Conservation (phyloP, 2,797 vertebrate genomes). For the Babyrousa celebensis region DNA sequence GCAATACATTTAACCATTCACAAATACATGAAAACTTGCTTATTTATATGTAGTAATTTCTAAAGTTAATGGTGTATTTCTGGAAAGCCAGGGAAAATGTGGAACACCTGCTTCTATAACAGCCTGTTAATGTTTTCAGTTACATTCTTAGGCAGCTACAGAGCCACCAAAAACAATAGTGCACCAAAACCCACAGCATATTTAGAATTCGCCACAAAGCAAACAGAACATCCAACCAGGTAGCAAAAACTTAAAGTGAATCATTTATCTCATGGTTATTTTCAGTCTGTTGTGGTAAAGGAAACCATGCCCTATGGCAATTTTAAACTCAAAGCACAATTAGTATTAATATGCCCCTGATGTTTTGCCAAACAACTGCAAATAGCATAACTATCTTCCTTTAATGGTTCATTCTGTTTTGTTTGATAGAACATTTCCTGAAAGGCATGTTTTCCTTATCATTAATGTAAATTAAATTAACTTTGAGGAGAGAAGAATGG, state of each 20-base stretch:
- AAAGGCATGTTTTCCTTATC: background rate
- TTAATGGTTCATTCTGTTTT: background rate
- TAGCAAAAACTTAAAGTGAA: background rate
- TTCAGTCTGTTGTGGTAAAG: background rate
- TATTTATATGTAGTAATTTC: background rate
- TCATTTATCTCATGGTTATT: constrained; percentile 22
- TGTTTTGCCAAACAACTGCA: background rate
- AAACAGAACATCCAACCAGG: background rate
- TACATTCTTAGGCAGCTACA: background rate
- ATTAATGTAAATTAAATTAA: background rate
- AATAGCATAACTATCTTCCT: background rate
- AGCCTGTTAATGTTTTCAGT: background rate
- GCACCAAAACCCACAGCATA: background rate
- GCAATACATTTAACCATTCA: background rate
- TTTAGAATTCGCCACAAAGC: background rate
- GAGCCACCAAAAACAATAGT: background rate
- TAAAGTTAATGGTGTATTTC: background rate
- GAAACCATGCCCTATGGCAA: background rate
- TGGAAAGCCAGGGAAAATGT: constrained; percentile 2
- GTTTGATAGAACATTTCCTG: background rate
- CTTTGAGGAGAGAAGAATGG: background rate
- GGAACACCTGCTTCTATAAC: background rate
- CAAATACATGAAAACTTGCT: background rate
- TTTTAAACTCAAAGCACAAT: constrained; percentile 7
- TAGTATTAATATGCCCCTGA: background rate